These are phyloP conservation scores for Saturnia japonica DNA, from an alignment of 2,888 invertebrate genomes.

Conservation along the genomic window DNA sequence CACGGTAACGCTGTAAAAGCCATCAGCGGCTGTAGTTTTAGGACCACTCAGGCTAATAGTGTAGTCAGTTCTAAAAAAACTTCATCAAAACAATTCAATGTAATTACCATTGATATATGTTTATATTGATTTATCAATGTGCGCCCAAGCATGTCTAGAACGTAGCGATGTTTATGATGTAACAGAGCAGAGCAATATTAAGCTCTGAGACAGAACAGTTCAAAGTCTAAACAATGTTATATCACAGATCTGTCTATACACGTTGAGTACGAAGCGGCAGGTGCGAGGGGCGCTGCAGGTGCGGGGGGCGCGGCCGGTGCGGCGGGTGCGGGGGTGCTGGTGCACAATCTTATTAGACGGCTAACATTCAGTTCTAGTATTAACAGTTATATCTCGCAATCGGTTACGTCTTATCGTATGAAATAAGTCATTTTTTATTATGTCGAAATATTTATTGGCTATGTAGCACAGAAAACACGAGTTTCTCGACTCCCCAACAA, in stretches of 20 bases:
- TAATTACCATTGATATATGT: background rate
- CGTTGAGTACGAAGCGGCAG: background rate
- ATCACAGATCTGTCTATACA: slow-evolving; percentile 8
- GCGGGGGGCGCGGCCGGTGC: too few relatives aligned
- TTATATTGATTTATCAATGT: background rate
- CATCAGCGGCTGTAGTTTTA: too few relatives aligned
- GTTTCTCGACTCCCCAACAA: background rate
- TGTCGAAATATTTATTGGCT: background rate
- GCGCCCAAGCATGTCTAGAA: background rate
- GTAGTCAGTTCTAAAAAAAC: too few relatives aligned
- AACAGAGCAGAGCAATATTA: background rate
- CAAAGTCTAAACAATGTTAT: background rate
- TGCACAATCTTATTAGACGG: background rate
- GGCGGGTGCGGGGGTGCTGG: too few relatives aligned
- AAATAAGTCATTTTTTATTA: background rate
- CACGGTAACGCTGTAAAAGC: too few relatives aligned
- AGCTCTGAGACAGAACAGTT: background rate
- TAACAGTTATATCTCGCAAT: background rate
- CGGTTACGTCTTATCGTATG: slow-evolving; percentile 5
- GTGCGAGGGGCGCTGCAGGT: background rate
- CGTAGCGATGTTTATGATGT: background rate
- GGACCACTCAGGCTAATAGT: too few relatives aligned
- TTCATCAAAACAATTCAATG: background rate
- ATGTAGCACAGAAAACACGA: background rate
- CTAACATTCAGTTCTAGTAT: background rate